phyloP scores from a whole-genome alignment of 2,113 vertebrate species.

The Bathybates hornii region DNA sequence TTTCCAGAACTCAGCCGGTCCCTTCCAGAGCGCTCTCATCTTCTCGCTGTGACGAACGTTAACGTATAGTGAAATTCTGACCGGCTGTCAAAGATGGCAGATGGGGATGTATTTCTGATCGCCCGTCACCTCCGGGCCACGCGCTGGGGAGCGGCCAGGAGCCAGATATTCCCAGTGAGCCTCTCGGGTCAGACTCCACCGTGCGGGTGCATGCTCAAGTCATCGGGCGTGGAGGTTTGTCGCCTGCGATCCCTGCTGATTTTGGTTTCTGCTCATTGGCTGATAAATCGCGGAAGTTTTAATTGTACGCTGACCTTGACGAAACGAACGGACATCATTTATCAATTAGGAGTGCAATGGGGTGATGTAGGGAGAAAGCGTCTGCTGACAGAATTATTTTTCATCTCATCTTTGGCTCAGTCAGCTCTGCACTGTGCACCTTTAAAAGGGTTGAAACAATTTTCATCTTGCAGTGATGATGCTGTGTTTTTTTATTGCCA shows the following conservation, averaged over 20 bases:
- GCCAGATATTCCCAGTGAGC: slow-evolving; percentile 21
- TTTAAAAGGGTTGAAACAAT: slow-evolving; percentile 10
- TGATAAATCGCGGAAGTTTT: slow-evolving; percentile 63
- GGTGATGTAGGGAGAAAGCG: slow-evolving; percentile 41
- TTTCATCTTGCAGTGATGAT: slow-evolving; percentile 4
- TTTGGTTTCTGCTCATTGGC: slow-evolving; percentile 29
- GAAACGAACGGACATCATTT: slow-evolving; percentile 53
- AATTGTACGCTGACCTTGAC: slow-evolving; percentile 68
- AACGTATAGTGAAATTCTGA: slow-evolving; percentile 1
- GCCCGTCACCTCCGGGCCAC: background rate
- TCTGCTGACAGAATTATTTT: slow-evolving; percentile 56
- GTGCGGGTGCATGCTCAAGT: background rate
- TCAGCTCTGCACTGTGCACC: background rate
- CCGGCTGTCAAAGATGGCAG: background rate
- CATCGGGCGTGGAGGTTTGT: slow-evolving; percentile 26
- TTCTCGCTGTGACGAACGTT: background rate
- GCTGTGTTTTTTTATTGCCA: background rate
- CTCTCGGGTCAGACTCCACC: slow-evolving; percentile 24
- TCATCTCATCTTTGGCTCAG: slow-evolving; percentile 43
- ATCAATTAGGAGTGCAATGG: slow-evolving; percentile 61
- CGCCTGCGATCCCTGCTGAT: slow-evolving; percentile 29
- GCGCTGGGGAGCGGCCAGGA: background rate
- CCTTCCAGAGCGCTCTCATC: background rate
- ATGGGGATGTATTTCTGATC: slow-evolving; percentile 1
- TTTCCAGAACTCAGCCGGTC: background rate